A percentile compares a stretch with the other conserved stretches of the same genome.
These are phyloP conservation scores for Sebastiscus albofasciatus DNA, from an alignment of 2,797 vertebrate species.

Conservation along the genomic window DNA sequence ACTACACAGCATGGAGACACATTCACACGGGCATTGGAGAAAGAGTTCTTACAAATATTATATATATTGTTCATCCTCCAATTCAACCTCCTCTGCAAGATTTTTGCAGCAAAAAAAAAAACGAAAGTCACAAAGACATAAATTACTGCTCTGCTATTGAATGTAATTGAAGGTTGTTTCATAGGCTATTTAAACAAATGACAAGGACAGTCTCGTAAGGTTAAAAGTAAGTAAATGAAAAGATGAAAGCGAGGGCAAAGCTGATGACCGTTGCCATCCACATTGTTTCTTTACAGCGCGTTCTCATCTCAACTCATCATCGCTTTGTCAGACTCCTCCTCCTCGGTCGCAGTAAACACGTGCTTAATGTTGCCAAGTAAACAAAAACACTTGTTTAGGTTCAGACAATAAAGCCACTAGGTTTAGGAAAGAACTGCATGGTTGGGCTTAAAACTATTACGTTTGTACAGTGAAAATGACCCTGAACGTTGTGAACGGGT, in stretches of 20 bases:
- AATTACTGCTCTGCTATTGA: not conserved
- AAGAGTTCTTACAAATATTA: not conserved
- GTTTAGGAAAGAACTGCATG: too few species aligned
- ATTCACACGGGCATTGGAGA: not conserved
- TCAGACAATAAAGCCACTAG: too few species aligned
- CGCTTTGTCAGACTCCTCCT: too few species aligned
- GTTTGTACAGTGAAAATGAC: too few species aligned
- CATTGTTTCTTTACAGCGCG: not conserved
- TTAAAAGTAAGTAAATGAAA: not conserved
- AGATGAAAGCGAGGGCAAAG: not conserved
- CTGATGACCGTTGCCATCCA: not conserved
- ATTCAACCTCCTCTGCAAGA: not conserved
- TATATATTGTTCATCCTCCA: not conserved
- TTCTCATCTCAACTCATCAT: too few species aligned
- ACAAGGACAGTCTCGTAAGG: not conserved
- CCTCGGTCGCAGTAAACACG: too few species aligned
- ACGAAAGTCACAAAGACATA: not conserved
- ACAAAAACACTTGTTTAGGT: too few species aligned
- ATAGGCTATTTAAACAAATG: not conserved
- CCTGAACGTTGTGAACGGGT: too few species aligned
- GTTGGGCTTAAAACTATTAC: too few species aligned
- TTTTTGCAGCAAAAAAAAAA: not conserved
- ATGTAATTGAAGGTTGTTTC: not conserved
- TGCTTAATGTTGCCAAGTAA: too few species aligned
- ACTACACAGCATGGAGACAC: not conserved